These are phyloP conservation scores for Drosophila rubida DNA, from an alignment of 2,888 invertebrate species.

Conservation along the genomic window DNA sequence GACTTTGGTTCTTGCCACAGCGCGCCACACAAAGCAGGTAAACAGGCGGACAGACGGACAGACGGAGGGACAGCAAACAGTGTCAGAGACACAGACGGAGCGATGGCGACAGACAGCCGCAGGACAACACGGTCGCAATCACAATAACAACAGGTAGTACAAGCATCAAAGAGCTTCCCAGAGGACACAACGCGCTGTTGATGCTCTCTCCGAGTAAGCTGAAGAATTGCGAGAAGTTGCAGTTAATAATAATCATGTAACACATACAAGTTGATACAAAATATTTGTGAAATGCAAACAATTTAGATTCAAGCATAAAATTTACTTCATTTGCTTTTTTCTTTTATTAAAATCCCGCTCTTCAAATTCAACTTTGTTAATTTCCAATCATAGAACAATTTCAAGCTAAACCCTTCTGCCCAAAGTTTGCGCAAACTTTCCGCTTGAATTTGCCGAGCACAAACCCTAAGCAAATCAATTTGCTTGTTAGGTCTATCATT, in stretches of 20 bases:
- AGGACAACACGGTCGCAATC: slow-evolving; percentile 26
- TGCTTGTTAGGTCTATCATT: not conserved
- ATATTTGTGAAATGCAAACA: not conserved
- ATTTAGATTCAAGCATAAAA: too few species aligned
- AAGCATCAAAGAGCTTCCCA: not conserved
- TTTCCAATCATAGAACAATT: not conserved
- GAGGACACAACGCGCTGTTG: not conserved
- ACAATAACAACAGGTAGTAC: slow-evolving; percentile 47
- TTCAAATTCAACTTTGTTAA: not conserved
- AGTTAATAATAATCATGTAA: too few species aligned
- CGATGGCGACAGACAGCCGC: slow-evolving; percentile 16
- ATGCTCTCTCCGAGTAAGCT: too few species aligned
- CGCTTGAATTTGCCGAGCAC: not conserved
- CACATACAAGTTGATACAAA: too few species aligned
- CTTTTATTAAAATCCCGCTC: not conserved
- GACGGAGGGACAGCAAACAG: slow-evolving; percentile 18
- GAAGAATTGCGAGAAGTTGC: too few species aligned
- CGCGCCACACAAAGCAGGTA: slow-evolving; percentile 34
- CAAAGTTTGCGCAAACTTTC: not conserved
- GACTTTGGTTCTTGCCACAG: slow-evolving; percentile 49
- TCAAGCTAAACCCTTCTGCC: not conserved
- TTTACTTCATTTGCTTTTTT: not conserved
- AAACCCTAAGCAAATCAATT: not conserved
- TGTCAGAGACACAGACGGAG: slow-evolving; percentile 5
- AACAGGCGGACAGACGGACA: slow-evolving; percentile 21